Base-by-base conservation (phyloP, 2,888 invertebrate genomes). In the Deladenus siricidicola region DNA sequence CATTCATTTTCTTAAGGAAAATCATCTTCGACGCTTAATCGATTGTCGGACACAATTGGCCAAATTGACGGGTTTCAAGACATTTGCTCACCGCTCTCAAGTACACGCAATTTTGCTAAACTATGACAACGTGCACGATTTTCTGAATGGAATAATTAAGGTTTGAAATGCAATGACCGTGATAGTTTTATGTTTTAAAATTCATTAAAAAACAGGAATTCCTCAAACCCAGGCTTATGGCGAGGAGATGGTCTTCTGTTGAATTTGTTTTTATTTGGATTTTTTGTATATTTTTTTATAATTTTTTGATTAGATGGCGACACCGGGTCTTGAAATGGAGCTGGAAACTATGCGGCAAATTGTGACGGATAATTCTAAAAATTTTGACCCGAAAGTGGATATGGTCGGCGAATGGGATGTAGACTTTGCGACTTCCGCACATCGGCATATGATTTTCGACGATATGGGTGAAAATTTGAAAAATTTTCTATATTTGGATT, bases 51-150 rank as follows among this genome's bases (percentile, higher is more conserved):
- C 88, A 74, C 83, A 87, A 62, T 84, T 98, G 73, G 94, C 94
- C 0, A 82, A 85, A 57, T 84, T 88, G 14, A 94, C 93, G 78
- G 96, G 90, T 10, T 98, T 93, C 81, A 82, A 85, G 19, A 86
- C 89, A 0, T 96, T 88, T 74, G 88, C 89, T 0, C 89, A 94
- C 78, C 84, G 90, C 74, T 90, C 91, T 1, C 85, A 93, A 59
- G 87, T 87, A 75, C 89, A 89, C 6, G 90, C 91, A 71, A 86
- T 90, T 42, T 76, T 80, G 19, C 51, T 68, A 51, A 75, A 68
- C 30, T 80, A 81, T 43, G 69, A 72, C 6, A 56, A 60, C n/a
- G 74, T 69, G 23, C 45, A 68, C n/a, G 51, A 67, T 2, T 78
- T 78, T 58, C 62, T 79, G 14, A 62, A 67, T 64, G 72, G 71